A percentile compares a stretch with the other conserved stretches of the same genome.
phyloP scores from a whole-genome alignment of 2,888 invertebrate species.

The Acronicta psi region DNA sequence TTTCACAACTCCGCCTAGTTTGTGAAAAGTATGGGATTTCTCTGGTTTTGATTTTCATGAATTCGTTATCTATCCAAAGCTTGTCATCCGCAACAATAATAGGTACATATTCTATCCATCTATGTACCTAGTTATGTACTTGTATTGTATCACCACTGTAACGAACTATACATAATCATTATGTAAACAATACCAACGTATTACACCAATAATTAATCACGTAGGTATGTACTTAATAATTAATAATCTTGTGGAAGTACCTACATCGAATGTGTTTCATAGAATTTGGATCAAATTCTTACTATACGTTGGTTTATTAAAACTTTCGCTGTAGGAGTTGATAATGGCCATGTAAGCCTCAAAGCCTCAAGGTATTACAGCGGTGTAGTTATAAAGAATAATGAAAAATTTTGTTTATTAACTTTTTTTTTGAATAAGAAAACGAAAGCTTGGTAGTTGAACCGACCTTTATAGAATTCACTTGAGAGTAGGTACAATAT shows the following conservation, averaged over 20 bases:
- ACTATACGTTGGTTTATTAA: slow-evolving; percentile 12
- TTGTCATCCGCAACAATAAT: no score
- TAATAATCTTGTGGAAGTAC: slow-evolving; percentile 18
- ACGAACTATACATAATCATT: slow-evolving; percentile 23
- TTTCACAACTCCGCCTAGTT: no score
- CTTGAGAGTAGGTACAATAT: no score
- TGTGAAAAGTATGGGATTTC: no score
- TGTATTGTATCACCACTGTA: slow-evolving; percentile 19
- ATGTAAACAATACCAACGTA: slow-evolving; percentile 23
- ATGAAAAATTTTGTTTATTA: slow-evolving; percentile 22
- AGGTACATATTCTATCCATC: neutral
- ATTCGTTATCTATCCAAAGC: no score
- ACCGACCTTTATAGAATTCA: no score
- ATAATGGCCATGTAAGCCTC: slow-evolving; percentile 14
- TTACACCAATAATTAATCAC: slow-evolving; percentile 28
- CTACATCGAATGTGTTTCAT: neutral
- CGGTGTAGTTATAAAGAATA: slow-evolving; percentile 8
- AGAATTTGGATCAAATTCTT: slow-evolving; percentile 13
- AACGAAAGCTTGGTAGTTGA: no score
- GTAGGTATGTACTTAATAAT: slow-evolving; percentile 24
- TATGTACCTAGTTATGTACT: slow-evolving; percentile 10
- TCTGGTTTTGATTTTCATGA: no score
- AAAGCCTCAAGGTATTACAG: slow-evolving; percentile 15
- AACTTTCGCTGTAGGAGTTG: neutral
- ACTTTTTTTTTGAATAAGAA: neutral